Base-by-base conservation (phyloP, 2,113 vertebrate species). In the Mirounga angustirostris region DNA sequence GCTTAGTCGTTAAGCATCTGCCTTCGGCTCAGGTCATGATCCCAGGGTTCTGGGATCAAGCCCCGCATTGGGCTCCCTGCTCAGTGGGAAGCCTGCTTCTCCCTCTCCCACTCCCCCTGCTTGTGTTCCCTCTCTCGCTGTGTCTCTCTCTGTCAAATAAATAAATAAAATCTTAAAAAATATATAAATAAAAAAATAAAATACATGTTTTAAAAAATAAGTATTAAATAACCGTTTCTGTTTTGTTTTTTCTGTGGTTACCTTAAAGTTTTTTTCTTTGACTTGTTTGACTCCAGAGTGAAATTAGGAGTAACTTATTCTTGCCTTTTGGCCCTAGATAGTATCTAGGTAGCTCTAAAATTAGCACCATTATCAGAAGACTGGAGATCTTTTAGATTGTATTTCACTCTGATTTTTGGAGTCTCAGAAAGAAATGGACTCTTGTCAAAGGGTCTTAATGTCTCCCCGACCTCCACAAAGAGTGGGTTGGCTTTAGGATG, bases 231-330 rank as follows among this genome's bases (percentile, higher is more conserved):
- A 61, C 4, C 43, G 14, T 36, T 82, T 95, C 36, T 94, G 4
- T 81, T 87, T 30, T 73, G 10, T 67, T 78, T 19, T 40, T 54
- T 30, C 52, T 65, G 24, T 85, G 56, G 52, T 94, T 93, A 78
- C 54, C 36, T 83, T 91, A 33, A 67, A n/a, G 13, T 94, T 96
- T 89, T n/a, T n/a, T 85, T 94, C 21, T 84, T 92, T 86, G 28
- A 89, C 46, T 28, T 95, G 2, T 80, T 84, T 81, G n/a, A 86
- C 7, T 50, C 59, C 5, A 16, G 14, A 14, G 40, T 89, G 58
- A 96, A 86, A 63, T 86, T 85, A 76, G 46, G 61, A 30, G 26
- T 90, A 82, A 69, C 74, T 93, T 83, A 78, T 36, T 92, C 15
- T 83, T 87, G 18, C 19, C 6, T 91, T 46, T 95, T 59, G 65